Evolutionary conservation across 1,140 invertebrate genomes (phyloP).

Genomic region (Trichoplusia ni): DNA sequence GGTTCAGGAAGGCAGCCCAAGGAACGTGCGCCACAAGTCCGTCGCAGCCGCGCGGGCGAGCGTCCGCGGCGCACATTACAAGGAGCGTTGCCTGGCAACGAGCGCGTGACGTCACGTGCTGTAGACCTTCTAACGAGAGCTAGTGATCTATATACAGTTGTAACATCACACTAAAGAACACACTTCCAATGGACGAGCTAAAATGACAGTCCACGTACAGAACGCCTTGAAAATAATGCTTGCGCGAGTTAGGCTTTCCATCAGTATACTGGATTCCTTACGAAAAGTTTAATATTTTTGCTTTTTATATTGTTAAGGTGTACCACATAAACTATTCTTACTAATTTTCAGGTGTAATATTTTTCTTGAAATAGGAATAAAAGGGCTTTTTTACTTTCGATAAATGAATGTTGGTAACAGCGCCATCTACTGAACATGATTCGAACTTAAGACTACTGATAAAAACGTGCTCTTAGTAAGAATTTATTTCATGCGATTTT

Average conservation of each 20-base stretch:
- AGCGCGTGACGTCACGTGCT: constrained; percentile 77
- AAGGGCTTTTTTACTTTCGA: not conserved
- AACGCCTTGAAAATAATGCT: constrained; percentile 39
- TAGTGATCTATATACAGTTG: constrained; percentile 74
- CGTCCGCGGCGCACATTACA: constrained; percentile 76
- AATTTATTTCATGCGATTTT: too few species aligned
- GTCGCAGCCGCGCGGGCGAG: constrained; percentile 78
- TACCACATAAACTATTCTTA: too few species aligned
- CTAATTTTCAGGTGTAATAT: too few species aligned
- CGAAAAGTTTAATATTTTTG: not conserved
- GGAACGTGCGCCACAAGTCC: constrained; percentile 69
- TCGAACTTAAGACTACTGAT: too few species aligned
- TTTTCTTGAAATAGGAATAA: too few species aligned
- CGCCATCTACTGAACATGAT: constrained; percentile 2
- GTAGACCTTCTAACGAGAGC: constrained; percentile 71
- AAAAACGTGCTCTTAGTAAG: too few species aligned
- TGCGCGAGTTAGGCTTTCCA: constrained; percentile 57
- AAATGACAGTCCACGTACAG: constrained; percentile 55
- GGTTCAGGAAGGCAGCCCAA: constrained; percentile 70
- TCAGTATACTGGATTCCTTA: not conserved
- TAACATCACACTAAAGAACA: constrained; percentile 79
- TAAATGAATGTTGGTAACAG: not conserved
- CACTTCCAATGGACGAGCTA: constrained; percentile 52
- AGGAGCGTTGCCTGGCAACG: constrained; percentile 70
- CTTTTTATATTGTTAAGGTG: not conserved